Evolutionary conservation across 1,140 invertebrate species (phyloP), one percentile per base, ranked within the genome.

Genomic region (Conus betulinus): DNA sequence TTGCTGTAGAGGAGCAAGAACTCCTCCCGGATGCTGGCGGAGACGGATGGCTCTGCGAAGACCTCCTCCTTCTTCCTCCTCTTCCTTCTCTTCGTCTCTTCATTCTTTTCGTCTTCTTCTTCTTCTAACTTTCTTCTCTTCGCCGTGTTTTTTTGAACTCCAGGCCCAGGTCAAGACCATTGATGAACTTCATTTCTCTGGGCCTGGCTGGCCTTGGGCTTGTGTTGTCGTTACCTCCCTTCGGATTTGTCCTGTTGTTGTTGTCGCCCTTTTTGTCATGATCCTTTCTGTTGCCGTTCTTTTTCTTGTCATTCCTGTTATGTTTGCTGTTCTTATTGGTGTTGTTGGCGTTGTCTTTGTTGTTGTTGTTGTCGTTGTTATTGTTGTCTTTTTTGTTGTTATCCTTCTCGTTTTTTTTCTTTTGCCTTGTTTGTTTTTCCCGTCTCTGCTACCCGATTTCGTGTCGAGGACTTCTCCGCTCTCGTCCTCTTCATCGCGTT

Each of bases 111-210:
- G 10, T 67, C 60, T 84, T 88, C 87, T 10, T 87, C 78, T 23
- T 55, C 52, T 83, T 87, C 84, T 10, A 88, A 27, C 23, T 67
- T 57, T 11, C 52, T 25, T 15, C 85, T 78, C 20, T 71, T 84
- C 5, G 60, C 76, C 8, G 74, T 87, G 13, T 86, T 87, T n/a
- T n/a, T 5, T 83, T 90, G n/a, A 89, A 86, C 1, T 63, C 39
- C 15, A 89, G 60, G 67, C 88, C 90, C 10, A 85, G 85, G 76
- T 89, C 84, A 71, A 88, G 71, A 51, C 57, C 71, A 17, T 87
- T 76, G 85, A 87, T 76, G 74, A 79, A 87, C 3, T 74, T 51
- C 51, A 78, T 87, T 25, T 87, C 51, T 10, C 23, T 81, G 51
- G 17, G 7, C 51, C 4, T 81, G 79, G 13, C 10, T 20, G 5